Evolutionary conservation across 1,140 invertebrate species (phyloP), one percentile per base, ranked within the genome.

Genomic region (Drosophila micromelanica): DNA sequence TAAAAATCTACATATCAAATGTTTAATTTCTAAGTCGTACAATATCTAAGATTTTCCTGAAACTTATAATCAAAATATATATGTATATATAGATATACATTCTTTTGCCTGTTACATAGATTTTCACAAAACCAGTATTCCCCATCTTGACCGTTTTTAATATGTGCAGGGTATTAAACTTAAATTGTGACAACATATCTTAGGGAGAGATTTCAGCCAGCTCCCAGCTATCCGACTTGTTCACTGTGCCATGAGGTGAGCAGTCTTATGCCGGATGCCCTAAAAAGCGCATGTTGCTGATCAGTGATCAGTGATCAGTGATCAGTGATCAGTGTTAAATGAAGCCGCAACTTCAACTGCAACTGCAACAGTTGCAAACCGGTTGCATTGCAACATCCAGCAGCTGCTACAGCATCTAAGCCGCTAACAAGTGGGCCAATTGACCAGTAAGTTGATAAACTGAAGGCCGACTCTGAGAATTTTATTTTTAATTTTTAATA

Each of bases 161-260:
- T 15, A 6, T 1, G 7, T 32, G 32, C 8, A 52, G 49, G 13
- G 49, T 52, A 52, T 35, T 51, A 13, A 35, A 49, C 38, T 9
- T 11, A 23, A 23, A 46, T 62, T 51, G 32, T 75, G 74, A 63
- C 75, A 72, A 65, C 59, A 55, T 71, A 20, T 57, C 45, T 6
- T 17, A 48, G 40, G 30, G 32, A 52, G 27, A 57, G 60, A 49
- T 65, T 15, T 35, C 30, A 56, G 13, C 38, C 43, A 11, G 43
- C 9, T 11, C 23, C 40, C 17, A 32, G n/a, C 4, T 45, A 30
- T 45, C 13, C 40, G 32, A 45, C 40, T 38, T 62, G 64, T 35
- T 73, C 51, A 76, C 63, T 84, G 61, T 80, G 80, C 82, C 80
- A 49, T 84, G 75, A 69, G 62, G 61, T 71, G 35, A 74, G 20